A percentile compares a stretch with the other conserved stretches of the same genome.
Conservation (phyloP, 2,113 vertebrate genomes). For the Lagopus leucura region DNA sequence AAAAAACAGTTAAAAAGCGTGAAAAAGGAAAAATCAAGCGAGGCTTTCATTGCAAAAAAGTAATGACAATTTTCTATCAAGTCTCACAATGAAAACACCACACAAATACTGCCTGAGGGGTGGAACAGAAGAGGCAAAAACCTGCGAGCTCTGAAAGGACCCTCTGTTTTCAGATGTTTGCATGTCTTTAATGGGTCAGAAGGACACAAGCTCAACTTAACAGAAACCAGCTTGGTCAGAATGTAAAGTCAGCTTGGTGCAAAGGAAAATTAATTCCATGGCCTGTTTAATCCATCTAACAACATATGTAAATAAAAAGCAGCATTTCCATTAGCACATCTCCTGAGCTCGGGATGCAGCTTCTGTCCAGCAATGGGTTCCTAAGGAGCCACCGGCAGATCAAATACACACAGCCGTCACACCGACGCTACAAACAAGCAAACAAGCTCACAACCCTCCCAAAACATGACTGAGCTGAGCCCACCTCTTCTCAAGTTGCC, state of each 20-base stretch:
- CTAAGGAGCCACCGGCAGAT: neutral
- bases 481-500: neutral
- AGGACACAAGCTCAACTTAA: neutral
- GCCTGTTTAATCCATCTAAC: neutral
- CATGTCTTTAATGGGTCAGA: neutral
- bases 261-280: neutral
- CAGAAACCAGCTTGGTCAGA: neutral
- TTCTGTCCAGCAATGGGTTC: neutral
- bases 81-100: neutral
- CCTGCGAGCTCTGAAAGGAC: neutral
- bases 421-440: neutral
- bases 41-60: neutral
- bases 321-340: neutral
- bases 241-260: neutral
- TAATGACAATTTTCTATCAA: neutral
- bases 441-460: neutral
- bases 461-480: neutral
- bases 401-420: neutral
- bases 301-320: neutral
- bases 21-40: neutral
- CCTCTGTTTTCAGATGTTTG: neutral
- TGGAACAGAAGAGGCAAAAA: neutral
- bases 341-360: neutral
- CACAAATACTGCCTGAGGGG: neutral
- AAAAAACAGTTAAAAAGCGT: neutral